Evolutionary conservation across 2,797 vertebrate genomes (phyloP).

Genomic region (Lutjanus campechanus): DNA sequence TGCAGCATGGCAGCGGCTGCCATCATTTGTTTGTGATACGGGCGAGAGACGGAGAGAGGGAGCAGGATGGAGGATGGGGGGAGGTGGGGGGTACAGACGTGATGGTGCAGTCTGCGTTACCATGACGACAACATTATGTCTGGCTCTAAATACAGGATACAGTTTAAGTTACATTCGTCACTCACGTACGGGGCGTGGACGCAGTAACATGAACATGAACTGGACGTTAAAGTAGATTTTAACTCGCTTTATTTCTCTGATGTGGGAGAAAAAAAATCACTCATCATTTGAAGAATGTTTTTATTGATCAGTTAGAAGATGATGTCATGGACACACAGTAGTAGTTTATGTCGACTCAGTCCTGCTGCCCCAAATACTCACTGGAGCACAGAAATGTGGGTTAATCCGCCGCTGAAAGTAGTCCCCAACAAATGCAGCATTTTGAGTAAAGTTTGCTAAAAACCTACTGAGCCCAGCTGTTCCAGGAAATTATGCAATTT

Average conservation of each 20-base stretch:
- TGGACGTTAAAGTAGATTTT: neutral
- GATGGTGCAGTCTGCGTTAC: constrained; percentile 77
- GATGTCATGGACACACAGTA: neutral
- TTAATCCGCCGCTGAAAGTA: neutral
- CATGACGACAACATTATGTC: constrained; percentile 82
- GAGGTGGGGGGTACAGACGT: constrained; percentile 17
- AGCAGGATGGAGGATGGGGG: too few species aligned
- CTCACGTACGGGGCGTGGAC: neutral
- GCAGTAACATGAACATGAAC: neutral
- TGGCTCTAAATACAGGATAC: constrained; percentile 12
- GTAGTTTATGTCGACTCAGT: neutral
- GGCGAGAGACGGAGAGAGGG: constrained; percentile 6
- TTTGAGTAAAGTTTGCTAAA: neutral
- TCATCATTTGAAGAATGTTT: too few species aligned
- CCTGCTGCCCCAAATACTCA: neutral
- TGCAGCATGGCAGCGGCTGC: constrained; percentile 67
- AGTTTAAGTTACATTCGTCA: neutral
- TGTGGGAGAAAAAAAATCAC: neutral
- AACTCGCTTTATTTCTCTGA: neutral
- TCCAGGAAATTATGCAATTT: too few species aligned
- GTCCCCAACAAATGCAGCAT: neutral
- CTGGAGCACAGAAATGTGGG: neutral
- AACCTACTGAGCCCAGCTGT: neutral
- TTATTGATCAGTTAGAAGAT: too few species aligned
- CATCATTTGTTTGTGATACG: constrained; percentile 76